Evolutionary conservation across 1,140 invertebrate genomes (phyloP), one percentile per base, ranked within the genome.

Genomic region (Diorhabda sublineata): DNA sequence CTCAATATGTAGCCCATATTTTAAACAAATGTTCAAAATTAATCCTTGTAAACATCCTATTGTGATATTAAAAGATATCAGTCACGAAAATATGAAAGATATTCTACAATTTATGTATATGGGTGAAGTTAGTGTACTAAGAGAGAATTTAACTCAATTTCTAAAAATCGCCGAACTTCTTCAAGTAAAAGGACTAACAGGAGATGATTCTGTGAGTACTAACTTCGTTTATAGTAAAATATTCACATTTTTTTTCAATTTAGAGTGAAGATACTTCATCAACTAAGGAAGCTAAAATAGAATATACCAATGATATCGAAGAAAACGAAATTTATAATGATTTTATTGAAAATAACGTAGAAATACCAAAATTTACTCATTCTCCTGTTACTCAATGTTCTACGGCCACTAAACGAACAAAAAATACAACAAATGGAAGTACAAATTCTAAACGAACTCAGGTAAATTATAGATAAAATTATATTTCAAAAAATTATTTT

Each of bases 51-150:
- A 81, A 64, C 80, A 81, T 76, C 80, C 92, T 3, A 91, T 93
- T 76, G 90, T 94, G 66, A 91, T 92, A 73, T 83, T 93, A 74
- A 89, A 91, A 77, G 91, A 93, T 85, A 89, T 94, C 9, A 85
- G 87, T 45, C 90, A 89, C 74, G 87, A 89, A 74, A 90, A 93
- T 80, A 83, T 94, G 67, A 87, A 89, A 74, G 90, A 91, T 71
- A 85, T 94, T 47, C 82, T 93, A 70, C 89, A 92, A 78, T 93
- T 93, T 80, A 92, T 93, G 88, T 95, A 95, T 78, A 86, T 89
- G 80, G 94, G 94, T 66, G 93, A 96, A 83, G 94, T 96, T 5
- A 95, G 95, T 80, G 93, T 97, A 65, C 90, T 92, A 71, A 91
- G 95, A 80, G 92, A 93, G 69, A 92, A 95, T 77, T 82, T 96